Conservation (phyloP, 2,113 vertebrate genomes). For the Anser brachyrhynchus region DNA sequence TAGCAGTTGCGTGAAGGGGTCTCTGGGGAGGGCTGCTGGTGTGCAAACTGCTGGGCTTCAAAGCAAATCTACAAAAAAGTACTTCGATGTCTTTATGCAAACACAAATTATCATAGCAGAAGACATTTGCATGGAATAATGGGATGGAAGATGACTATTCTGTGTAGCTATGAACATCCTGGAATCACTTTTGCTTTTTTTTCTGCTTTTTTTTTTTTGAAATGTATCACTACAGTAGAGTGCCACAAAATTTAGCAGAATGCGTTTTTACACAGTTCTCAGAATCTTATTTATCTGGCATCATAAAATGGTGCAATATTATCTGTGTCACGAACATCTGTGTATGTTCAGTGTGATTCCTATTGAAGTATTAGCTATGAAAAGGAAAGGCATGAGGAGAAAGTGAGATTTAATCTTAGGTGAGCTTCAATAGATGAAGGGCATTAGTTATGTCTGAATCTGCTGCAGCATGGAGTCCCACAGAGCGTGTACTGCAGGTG, state of each 20-base stretch:
- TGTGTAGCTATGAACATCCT: background rate
- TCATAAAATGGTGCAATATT: background rate
- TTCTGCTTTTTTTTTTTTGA: background rate
- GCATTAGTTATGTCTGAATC: background rate
- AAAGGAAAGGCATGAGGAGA: background rate
- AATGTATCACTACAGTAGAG: background rate
- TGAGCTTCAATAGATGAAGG: background rate
- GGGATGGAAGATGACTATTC: background rate
- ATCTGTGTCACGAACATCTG: background rate
- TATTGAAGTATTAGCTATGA: background rate
- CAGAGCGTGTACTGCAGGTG: fast-evolving
- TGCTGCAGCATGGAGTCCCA: background rate
- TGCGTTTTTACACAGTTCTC: background rate
- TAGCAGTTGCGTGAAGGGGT: background rate
- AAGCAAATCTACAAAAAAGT: background rate
- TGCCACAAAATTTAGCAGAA: background rate
- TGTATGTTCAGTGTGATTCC: background rate
- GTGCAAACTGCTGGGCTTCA: background rate
- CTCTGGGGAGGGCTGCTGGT: background rate
- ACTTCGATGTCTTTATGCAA: background rate
- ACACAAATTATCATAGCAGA: background rate
- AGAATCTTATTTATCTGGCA: background rate
- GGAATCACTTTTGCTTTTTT: background rate
- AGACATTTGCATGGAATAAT: background rate
- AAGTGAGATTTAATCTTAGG: background rate